Evolutionary conservation across 1,140 invertebrate genomes (phyloP).

Genomic region (Bombus vancouverensis): DNA sequence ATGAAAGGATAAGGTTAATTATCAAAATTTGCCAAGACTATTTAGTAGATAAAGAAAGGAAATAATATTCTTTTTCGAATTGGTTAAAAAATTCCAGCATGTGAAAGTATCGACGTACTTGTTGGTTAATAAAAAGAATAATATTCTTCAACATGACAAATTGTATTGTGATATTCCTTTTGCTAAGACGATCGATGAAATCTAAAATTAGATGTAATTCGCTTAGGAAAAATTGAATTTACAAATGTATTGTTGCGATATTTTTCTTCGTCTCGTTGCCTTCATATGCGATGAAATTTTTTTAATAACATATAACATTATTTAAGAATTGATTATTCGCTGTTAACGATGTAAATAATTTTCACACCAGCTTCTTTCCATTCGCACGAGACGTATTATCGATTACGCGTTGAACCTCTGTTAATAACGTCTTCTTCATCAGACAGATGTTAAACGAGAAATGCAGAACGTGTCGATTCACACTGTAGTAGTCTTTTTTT

Average conservation of each 20-base stretch:
- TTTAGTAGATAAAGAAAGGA: background rate
- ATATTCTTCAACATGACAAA: no score
- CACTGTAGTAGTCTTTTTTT: no score
- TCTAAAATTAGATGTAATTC: no score
- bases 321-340: background rate
- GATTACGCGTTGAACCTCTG: background rate
- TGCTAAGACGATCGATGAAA: no score
- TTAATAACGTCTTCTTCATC: background rate
- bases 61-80: background rate
- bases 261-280: background rate
- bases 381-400: background rate
- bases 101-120: background rate
- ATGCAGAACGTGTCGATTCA: background rate
- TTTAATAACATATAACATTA: no score
- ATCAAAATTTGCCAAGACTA: no score
- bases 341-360: background rate
- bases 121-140: no score
- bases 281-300: no score
- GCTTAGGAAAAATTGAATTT: no score
- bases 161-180: no score
- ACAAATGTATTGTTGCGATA: no score
- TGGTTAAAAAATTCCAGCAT: background rate
- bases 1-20: background rate
- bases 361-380: background rate
- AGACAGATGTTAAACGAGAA: slow-evolving; percentile 7